These are phyloP conservation scores for Enteromius trimaculatus DNA, from an alignment of 2,797 vertebrate species.

Conservation along the genomic window DNA sequence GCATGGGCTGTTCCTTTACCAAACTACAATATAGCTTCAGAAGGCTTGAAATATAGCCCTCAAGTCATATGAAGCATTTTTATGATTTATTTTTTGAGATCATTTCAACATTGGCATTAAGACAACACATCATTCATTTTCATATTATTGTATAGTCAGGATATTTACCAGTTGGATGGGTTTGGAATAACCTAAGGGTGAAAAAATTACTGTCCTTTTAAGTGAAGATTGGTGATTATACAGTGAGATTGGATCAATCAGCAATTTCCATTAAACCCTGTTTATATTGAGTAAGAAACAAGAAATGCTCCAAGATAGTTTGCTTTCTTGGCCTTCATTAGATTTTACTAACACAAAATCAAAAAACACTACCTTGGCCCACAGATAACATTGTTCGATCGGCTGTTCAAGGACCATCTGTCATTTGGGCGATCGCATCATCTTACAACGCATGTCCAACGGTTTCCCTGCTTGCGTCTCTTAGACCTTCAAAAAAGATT, in stretches of 20 bases:
- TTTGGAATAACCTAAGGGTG: neutral
- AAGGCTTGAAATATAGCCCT: neutral
- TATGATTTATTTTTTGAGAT: neutral
- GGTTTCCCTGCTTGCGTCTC: conserved; percentile 22
- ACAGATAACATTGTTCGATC: conserved; percentile 59
- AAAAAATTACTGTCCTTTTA: conserved; percentile 1
- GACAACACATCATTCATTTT: neutral
- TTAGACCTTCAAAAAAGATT: conserved; percentile 57
- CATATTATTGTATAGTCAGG: neutral
- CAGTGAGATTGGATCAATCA: neutral
- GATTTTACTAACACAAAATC: conserved; percentile 53
- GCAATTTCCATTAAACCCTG: neutral
- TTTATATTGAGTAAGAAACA: neutral
- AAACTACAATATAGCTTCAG: neutral
- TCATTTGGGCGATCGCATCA: conserved; percentile 2
- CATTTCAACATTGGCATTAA: neutral
- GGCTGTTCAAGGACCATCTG: conserved; percentile 36
- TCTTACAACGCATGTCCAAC: neutral
- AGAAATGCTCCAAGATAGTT: neutral
- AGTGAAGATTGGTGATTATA: neutral
- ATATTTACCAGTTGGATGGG: neutral
- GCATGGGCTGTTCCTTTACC: neutral
- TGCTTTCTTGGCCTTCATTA: conserved; percentile 53
- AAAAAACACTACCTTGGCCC: conserved; percentile 47
- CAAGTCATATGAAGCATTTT: neutral